A percentile compares a stretch with the other conserved stretches of the same genome.
Evolutionary conservation across 2,797 vertebrate species (phyloP).

Genomic region (Cynodonichthys magdalenae): DNA sequence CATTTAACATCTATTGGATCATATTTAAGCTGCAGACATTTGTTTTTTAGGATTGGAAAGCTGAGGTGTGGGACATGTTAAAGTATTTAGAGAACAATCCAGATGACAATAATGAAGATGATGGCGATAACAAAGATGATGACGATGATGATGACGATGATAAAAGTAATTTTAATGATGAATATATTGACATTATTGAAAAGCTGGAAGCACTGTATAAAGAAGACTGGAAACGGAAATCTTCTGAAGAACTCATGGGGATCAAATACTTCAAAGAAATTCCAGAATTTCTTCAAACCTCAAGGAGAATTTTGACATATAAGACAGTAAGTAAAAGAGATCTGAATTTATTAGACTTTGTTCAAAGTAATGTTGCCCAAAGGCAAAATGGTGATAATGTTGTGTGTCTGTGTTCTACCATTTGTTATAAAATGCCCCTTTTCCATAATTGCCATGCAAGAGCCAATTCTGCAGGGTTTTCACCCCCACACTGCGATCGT

Average conservation of each 20-base stretch:
- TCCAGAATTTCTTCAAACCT: slow-evolving; percentile 10
- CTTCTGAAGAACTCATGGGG: slow-evolving; percentile 21
- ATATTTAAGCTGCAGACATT: not conserved
- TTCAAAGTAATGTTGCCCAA: too few relatives aligned
- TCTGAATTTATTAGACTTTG: too few relatives aligned
- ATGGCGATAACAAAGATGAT: too few relatives aligned
- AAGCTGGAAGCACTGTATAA: slow-evolving; percentile 52
- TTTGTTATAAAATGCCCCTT: too few relatives aligned
- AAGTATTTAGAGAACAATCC: not conserved
- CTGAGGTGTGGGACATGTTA: slow-evolving; percentile 29
- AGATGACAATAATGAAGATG: not conserved
- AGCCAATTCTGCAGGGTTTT: too few relatives aligned
- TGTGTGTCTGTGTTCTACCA: too few relatives aligned
- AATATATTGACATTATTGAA: not conserved
- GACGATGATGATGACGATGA: not conserved
- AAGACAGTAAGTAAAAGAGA: slow-evolving; percentile 40
- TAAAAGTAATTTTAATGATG: too few relatives aligned
- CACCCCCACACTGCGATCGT: too few relatives aligned
- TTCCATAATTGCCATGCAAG: too few relatives aligned
- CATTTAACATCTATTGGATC: not conserved
- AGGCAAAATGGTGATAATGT: too few relatives aligned
- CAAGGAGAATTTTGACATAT: not conserved
- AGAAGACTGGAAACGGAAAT: slow-evolving; percentile 26
- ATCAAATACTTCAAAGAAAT: slow-evolving; percentile 28
- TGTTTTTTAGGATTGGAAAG: slow-evolving; percentile 47